Percentiles rank a stretch among this genome's conserved stretches.
Evolutionary conservation across 23 tunicate species (phyloP).

Genomic region (Trididemnum nubilum): DNA sequence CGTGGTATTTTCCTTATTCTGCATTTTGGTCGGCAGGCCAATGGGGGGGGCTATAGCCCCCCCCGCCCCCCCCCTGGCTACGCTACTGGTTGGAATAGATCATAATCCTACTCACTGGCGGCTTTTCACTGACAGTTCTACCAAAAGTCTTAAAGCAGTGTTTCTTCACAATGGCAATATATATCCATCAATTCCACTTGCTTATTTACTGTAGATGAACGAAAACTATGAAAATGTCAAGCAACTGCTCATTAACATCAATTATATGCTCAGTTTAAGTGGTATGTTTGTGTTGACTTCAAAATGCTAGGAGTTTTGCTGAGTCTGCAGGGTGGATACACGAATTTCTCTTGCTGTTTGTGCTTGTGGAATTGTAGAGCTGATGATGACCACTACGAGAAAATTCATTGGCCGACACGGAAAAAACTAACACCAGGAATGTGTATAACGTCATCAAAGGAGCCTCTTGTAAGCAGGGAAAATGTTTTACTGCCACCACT

Average conservation of each 20-base stretch:
- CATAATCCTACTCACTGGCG: constrained; percentile 28
- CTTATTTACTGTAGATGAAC: constrained; percentile 11
- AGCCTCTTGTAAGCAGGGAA: constrained; percentile 25
- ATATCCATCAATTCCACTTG: constrained; percentile 32
- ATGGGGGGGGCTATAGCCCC: no score
- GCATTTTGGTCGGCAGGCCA: no score
- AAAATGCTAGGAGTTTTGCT: constrained; percentile 35
- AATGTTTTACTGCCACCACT: constrained; percentile 1
- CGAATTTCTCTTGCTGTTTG: constrained; percentile 27
- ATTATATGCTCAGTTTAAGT: constrained; percentile 29
- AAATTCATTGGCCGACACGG: constrained; percentile 27
- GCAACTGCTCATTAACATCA: constrained; percentile 20
- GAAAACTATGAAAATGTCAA: constrained; percentile 38
- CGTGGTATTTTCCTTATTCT: no score
- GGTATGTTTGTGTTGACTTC: constrained; percentile 33
- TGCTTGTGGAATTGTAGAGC: constrained; percentile 45
- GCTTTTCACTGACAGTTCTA: constrained; percentile 33
- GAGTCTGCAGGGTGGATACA: constrained; percentile 32
- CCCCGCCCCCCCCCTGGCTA: no score
- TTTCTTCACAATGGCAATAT: constrained; percentile 39
- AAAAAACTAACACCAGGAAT: no score
- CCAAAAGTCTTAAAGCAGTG: constrained; percentile 21
- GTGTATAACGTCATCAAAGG: no score
- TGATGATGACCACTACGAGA: constrained; percentile 24
- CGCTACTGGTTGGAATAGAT: constrained; percentile 28